phyloP scores from a whole-genome alignment of 1,140 invertebrate genomes.

The Drosophila sucinea region DNA sequence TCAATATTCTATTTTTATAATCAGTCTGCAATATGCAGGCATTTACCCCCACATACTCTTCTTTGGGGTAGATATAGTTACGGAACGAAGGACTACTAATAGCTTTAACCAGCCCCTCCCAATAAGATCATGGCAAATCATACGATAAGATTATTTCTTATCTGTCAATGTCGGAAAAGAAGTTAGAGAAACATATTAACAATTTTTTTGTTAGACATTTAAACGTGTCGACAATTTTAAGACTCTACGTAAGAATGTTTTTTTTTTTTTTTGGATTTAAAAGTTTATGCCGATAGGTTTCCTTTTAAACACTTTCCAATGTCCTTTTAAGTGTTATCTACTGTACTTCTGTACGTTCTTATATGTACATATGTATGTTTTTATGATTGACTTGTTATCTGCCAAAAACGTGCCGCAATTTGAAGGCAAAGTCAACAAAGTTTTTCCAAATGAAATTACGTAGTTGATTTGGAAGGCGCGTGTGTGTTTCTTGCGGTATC shows the following conservation, averaged over 20 bases:
- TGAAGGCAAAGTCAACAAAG: constrained; percentile 17
- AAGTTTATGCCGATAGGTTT: background rate
- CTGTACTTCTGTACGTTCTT: background rate
- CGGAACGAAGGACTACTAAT: background rate
- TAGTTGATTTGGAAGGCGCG: constrained; percentile 23
- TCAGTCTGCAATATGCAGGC: constrained; percentile 9
- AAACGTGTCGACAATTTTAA: no score
- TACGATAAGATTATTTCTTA: constrained; percentile 10
- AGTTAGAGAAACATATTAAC: background rate
- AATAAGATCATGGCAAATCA: background rate
- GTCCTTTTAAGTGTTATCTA: background rate
- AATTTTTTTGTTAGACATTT: background rate
- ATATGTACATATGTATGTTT: background rate
- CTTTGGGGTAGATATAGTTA: background rate
- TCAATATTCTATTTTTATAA: constrained; percentile 19
- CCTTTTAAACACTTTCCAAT: no score
- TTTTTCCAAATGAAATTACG: constrained; percentile 51
- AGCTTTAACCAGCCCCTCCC: background rate
- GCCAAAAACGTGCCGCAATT: constrained; percentile 41
- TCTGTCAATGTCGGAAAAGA: constrained; percentile 5
- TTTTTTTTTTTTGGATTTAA: background rate
- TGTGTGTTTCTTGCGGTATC: constrained; percentile 30
- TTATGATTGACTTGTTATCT: constrained; percentile 41
- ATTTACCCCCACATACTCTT: background rate
- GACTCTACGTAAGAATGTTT: no score